These are phyloP conservation scores for Eurosta solidaginis DNA, from an alignment of 1,140 invertebrate species.

Conservation along the genomic window DNA sequence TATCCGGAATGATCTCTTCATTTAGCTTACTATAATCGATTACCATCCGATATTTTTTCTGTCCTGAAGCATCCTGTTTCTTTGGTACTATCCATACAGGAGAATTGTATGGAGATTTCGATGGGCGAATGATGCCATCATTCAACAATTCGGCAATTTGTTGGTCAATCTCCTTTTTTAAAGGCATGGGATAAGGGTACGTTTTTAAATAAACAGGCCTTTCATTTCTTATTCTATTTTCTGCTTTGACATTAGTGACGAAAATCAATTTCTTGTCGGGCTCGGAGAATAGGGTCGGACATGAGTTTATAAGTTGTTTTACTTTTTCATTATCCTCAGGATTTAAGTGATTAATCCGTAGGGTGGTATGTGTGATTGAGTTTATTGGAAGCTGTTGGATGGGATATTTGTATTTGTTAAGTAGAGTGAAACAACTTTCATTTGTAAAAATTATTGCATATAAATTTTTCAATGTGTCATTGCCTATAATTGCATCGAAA, in stretches of 20 bases:
- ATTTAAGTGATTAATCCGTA: too few relatives aligned
- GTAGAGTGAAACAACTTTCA: too few relatives aligned
- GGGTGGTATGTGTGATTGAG: too few relatives aligned
- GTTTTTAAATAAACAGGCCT: not conserved
- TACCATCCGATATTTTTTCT: not conserved
- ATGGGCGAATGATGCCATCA: not conserved
- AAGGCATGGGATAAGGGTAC: not conserved
- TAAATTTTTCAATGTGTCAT: too few relatives aligned
- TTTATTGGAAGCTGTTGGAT: too few relatives aligned
- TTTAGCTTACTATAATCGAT: constrained; percentile 32
- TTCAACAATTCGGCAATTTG: not conserved
- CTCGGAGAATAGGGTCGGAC: too few relatives aligned
- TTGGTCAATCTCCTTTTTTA: not conserved
- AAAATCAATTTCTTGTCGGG: not conserved
- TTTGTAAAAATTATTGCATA: too few relatives aligned
- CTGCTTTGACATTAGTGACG: not conserved
- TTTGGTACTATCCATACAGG: constrained; percentile 28
- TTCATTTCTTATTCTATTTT: not conserved
- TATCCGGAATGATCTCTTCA: constrained; percentile 31
- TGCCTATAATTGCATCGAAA: too few relatives aligned
- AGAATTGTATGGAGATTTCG: constrained; percentile 22
- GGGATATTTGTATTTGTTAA: too few relatives aligned
- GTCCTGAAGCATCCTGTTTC: not conserved
- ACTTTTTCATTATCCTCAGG: too few relatives aligned
- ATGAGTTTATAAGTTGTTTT: too few relatives aligned